These are phyloP conservation scores for Cylloceria caligata DNA, from an alignment of 2,888 invertebrate genomes.

Conservation along the genomic window DNA sequence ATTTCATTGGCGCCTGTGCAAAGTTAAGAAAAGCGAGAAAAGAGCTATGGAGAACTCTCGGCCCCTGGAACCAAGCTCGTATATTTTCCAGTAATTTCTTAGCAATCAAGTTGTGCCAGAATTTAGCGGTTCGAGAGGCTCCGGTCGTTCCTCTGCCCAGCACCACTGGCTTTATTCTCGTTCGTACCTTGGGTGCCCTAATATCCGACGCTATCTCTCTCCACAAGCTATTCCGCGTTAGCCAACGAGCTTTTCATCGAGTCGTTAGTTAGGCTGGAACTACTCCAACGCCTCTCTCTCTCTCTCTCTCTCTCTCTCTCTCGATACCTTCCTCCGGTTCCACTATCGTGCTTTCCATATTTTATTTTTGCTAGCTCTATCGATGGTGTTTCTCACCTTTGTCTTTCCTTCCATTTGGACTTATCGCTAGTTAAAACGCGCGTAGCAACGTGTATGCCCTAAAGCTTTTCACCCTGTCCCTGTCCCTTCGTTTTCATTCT, in stretches of 20 bases:
- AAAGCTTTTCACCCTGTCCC: constrained; percentile 67
- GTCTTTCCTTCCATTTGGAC: constrained; percentile 50
- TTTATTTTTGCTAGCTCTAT: constrained; percentile 37
- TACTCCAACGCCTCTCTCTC: constrained; percentile 52
- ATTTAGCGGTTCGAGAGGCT: constrained; percentile 69
- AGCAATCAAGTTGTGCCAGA: constrained; percentile 78
- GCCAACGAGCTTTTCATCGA: constrained; percentile 84
- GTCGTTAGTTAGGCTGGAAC: constrained; percentile 81
- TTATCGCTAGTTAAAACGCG: constrained; percentile 47
- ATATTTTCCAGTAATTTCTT: constrained; percentile 82
- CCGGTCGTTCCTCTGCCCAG: constrained; percentile 22
- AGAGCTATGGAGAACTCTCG: constrained; percentile 51
- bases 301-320: constrained; percentile 43
- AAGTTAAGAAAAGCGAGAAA: constrained; percentile 48
- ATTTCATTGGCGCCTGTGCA: constrained; percentile 33
- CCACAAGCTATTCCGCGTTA: constrained; percentile 66
- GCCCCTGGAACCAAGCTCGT: constrained; percentile 63
- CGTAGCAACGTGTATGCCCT: constrained; percentile 59
- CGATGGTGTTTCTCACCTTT: constrained; percentile 48
- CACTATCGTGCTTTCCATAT: constrained; percentile 27
- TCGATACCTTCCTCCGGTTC: constrained; percentile 7
- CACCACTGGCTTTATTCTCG: constrained; percentile 47
- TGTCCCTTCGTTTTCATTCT: not conserved
- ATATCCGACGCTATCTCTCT: constrained; percentile 72
- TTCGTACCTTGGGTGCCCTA: constrained; percentile 60